Evolutionary conservation across 2,888 invertebrate species (phyloP).

Genomic region (Athalia rosae): DNA sequence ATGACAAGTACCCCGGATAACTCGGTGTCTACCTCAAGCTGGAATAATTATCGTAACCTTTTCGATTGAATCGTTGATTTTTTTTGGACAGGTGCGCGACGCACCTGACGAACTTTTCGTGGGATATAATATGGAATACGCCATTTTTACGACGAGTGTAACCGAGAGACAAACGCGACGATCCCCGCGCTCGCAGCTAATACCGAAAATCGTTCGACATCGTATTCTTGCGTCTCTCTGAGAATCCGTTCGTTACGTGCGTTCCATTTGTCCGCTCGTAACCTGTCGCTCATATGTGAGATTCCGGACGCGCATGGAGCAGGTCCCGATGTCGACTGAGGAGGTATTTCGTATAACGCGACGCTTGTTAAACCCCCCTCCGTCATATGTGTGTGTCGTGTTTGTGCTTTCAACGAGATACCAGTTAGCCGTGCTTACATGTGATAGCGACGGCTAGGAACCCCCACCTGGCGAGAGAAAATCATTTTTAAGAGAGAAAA

Average conservation of each 20-base stretch:
- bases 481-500: not conserved
- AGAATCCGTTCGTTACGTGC: not conserved
- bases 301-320: slow-evolving; percentile 58
- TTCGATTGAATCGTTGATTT: too few species aligned
- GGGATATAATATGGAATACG: too few species aligned
- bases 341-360: slow-evolving; percentile 55
- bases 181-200: not conserved
- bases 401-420: slow-evolving; percentile 30
- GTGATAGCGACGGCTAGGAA: slow-evolving; percentile 36
- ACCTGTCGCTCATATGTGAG: slow-evolving; percentile 62
- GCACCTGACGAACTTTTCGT: too few species aligned
- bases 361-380: not conserved
- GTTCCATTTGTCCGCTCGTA: slow-evolving; percentile 49
- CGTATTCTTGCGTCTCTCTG: not conserved
- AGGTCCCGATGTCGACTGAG: slow-evolving; percentile 58
- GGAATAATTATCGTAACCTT: too few species aligned
- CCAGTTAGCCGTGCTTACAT: not conserved
- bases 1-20: not conserved
- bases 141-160: too few species aligned
- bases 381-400: slow-evolving; percentile 25
- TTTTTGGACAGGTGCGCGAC: too few species aligned
- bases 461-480: not conserved
- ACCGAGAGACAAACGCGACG: too few species aligned
- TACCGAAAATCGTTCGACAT: not conserved
- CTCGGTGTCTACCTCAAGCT: not conserved